Evolutionary conservation across 2,113 vertebrate species (phyloP), one percentile per base, ranked within the genome.

Genomic region (Oceanodroma tethys): DNA sequence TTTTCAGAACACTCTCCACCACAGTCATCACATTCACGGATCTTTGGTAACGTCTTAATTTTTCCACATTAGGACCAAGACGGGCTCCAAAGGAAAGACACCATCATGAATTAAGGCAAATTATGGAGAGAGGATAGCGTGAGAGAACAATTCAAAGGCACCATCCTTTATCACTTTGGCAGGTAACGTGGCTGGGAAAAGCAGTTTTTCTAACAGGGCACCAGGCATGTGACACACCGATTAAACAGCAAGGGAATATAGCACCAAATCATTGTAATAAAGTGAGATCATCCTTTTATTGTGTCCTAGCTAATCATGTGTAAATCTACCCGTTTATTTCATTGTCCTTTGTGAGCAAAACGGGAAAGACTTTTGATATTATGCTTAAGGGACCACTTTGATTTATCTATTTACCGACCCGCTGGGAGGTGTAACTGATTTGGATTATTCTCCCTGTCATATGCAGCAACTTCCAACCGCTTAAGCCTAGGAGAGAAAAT

Each of bases 211-310:
- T 43, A 91, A 45, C 68, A 66, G 72, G 81, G 55, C 52, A 97
- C 43, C 55, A 97, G 79, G 95, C 81, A 25, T 65, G 90, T 96
- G 98, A 97, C 94, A 97, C 60, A 63, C 93, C 95, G 97, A 98
- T 98, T 96, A 97, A 98, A 97, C 95, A 92, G 68, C 50, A 60
- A 81, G 84, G 93, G 96, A 97, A 92, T 5, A 87, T 18, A 93
- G 40, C 90, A 93, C 52, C 94, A 94, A 93, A 94, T 86, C 84
- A 52, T 10, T 10, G 45, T 18, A 83, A 95, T 91, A 72, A 97
- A 97, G 95, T 81, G 93, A 88, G 62, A 92, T 96, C 79, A 93
- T 90, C 88, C 50, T 84, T 88, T 88, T 42, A 50, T 2, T 59
- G 48, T 52, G 81, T 65, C 95, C 95, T 81, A 81, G 62, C 52